Percentiles rank a stretch among this genome's conserved stretches.
Conservation (phyloP, 2,888 invertebrate genomes). For the Augochlorella aurata region DNA sequence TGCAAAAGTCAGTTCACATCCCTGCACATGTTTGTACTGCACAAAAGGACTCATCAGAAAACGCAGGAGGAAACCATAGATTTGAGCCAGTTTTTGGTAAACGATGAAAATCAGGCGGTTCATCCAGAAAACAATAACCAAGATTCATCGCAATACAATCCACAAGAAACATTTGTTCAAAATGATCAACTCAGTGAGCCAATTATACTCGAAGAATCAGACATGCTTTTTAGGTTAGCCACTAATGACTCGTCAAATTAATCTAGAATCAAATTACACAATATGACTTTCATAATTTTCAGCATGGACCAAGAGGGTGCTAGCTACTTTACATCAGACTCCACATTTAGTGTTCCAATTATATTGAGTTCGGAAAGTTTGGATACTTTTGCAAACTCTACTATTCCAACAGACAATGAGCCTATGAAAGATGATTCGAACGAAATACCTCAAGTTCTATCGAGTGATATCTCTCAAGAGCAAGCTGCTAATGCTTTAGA, state of each 20-base stretch:
- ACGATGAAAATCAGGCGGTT: constrained; percentile 71
- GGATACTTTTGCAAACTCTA: constrained; percentile 72
- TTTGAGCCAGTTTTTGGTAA: constrained; percentile 77
- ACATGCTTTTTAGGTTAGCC: constrained; percentile 79
- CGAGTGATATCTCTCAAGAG: constrained; percentile 65
- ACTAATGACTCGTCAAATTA: neutral
- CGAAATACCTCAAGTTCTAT: constrained; percentile 59
- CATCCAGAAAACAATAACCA: constrained; percentile 71
- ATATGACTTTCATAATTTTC: constrained; percentile 11
- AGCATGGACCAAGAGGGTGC: constrained; percentile 80
- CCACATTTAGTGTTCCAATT: constrained; percentile 78
- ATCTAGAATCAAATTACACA: neutral
- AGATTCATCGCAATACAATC: constrained; percentile 73
- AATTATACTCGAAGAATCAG: constrained; percentile 79
- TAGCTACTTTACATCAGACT: constrained; percentile 76
- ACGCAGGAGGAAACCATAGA: constrained; percentile 77
- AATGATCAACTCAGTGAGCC: constrained; percentile 75
- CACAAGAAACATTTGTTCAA: constrained; percentile 75
- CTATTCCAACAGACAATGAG: constrained; percentile 67
- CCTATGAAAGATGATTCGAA: constrained; percentile 61
- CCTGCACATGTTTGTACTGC: constrained; percentile 84
- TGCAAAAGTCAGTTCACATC: constrained; percentile 87
- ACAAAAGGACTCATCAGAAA: constrained; percentile 83
- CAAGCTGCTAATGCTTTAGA: constrained; percentile 53
- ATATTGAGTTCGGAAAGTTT: constrained; percentile 77